Base-by-base conservation (phyloP, 2,113 vertebrate species). In the Mirounga angustirostris region DNA sequence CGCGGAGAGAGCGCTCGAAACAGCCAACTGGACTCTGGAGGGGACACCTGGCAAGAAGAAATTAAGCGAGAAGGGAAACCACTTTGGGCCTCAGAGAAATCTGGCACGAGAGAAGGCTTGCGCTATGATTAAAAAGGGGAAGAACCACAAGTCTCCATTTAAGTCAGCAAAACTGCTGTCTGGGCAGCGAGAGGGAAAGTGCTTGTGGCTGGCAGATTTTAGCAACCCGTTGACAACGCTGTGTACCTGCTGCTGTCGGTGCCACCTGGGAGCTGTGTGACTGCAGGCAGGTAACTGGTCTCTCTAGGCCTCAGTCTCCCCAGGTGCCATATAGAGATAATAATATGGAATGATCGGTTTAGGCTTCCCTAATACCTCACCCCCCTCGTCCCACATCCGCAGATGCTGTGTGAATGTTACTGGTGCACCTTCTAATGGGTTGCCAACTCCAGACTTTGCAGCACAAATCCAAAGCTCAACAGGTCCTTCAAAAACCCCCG, bases 181-280 rank as follows among this genome's bases (percentile, higher is more conserved):
- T 86, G 95, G 95, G 92, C 95, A 81, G 82, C n/a, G 96, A 97
- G 97, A 98, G 98, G 90, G 98, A 98, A 98, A 98, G 98, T 98
- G 97, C 97, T 98, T 98, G 98, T 83, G 98, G 98, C 96, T 96
- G 97, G 96, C 90, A 87, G 95, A 91, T 94, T 91, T 80, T 91
- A 67, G 92, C 91, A 92, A 46, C 69, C 89, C 54, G 54, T 95
- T 92, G 95, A 97, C 94, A 88, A 83, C 89, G 71, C 82, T 81
- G 73, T 65, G 91, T 74, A 87, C 92, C 90, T 56, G 89, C 65
- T 19, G 76, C 67, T 73, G 16, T 36, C 7, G 87, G 71, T 2
- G 3, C 58, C 52, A 4, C 40, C 73, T 61, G 95, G 83, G 86
- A 58, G 50, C 61, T 50, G 65, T 56, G 7, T 33, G 81, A 86